Evolutionary conservation across 2,113 vertebrate genomes (phyloP).

Genomic region (Grus americana): DNA sequence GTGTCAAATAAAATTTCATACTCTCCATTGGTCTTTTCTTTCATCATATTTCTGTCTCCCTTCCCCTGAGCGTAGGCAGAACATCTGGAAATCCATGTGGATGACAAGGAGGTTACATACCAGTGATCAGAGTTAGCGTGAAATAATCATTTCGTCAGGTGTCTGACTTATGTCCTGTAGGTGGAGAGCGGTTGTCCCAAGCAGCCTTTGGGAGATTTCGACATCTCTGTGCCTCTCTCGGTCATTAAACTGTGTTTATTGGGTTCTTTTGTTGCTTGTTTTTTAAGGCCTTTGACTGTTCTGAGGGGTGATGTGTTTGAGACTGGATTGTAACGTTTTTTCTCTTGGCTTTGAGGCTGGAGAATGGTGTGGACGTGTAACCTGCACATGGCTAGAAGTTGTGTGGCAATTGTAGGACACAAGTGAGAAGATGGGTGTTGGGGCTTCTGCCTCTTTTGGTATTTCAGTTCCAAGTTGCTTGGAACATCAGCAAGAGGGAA

Average conservation of each 20-base stretch:
- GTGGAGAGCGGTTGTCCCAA: not conserved
- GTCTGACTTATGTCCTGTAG: not conserved
- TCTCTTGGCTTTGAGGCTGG: not conserved
- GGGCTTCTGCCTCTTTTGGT: not conserved
- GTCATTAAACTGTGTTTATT: not conserved
- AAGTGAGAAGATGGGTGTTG: not conserved
- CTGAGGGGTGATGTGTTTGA: not conserved
- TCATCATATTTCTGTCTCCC: not conserved
- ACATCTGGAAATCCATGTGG: not conserved
- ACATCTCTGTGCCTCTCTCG: not conserved
- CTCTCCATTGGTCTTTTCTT: not conserved
- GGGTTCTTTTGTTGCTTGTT: not conserved
- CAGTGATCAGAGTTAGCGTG: not conserved
- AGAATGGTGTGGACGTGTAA: not conserved
- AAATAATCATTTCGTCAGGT: not conserved
- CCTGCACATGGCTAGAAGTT: not conserved
- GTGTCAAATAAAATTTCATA: not conserved
- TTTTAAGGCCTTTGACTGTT: not conserved
- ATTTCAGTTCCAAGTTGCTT: not conserved
- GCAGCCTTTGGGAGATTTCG: not conserved
- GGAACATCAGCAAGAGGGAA: not conserved
- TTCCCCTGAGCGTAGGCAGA: not conserved
- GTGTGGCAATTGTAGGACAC: not conserved
- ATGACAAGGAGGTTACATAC: not conserved
- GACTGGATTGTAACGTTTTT: not conserved